Conservation (phyloP, 2,797 vertebrate genomes). For the Ara ararauna region DNA sequence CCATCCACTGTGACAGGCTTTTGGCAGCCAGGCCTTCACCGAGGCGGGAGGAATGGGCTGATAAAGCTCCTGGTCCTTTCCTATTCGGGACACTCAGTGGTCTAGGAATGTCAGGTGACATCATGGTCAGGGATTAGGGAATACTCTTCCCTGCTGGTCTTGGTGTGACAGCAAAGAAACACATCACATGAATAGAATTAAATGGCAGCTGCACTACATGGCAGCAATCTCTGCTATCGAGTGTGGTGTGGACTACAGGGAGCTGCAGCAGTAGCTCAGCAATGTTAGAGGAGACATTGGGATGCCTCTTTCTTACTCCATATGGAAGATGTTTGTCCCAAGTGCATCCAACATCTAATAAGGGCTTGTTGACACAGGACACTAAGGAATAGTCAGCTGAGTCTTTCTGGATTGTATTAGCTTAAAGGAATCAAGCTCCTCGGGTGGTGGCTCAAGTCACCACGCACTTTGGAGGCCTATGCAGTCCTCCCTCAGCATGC, state of each 20-base stretch:
- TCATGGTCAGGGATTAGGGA: background rate
- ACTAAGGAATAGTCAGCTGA: background rate
- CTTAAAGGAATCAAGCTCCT: background rate
- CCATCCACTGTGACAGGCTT: background rate
- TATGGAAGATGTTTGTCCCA: background rate
- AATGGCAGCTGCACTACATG: background rate
- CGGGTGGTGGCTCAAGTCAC: background rate
- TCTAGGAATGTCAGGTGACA: constrained; percentile 30
- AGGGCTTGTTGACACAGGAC: background rate
- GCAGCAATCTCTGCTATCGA: background rate
- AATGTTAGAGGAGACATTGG: too few species aligned
- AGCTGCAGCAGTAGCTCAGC: background rate
- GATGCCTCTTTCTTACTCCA: background rate
- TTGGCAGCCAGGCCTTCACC: background rate
- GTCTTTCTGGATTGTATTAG: background rate
- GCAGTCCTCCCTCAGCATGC: background rate
- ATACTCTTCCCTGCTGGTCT: background rate
- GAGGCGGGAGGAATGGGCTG: background rate
- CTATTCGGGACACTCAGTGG: background rate
- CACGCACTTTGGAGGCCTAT: background rate
- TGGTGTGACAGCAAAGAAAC: constrained; percentile 24
- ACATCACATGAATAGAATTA: background rate
- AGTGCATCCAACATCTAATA: background rate
- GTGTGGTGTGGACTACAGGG: accelerated
- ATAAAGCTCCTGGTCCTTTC: background rate